Percentiles rank a stretch among this genome's conserved stretches.
Conservation (phyloP, 2,113 vertebrate species). For the Saimiri boliviensis region DNA sequence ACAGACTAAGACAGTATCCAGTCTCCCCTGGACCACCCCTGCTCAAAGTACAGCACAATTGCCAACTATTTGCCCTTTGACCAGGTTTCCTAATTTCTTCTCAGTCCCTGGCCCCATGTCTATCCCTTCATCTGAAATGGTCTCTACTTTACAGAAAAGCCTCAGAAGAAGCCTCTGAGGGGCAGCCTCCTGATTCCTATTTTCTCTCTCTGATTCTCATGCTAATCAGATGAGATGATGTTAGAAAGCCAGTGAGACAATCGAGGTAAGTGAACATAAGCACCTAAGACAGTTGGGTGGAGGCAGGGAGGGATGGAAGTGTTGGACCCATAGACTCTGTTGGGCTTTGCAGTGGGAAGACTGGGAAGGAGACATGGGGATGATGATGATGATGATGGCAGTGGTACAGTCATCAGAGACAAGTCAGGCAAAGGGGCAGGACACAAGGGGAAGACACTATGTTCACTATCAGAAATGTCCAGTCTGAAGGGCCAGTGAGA, state of each 20-base stretch:
- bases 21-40: neutral
- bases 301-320: neutral
- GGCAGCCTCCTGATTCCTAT: neutral
- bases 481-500: neutral
- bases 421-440: neutral
- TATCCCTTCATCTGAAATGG: neutral
- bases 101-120: neutral
- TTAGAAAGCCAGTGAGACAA: neutral
- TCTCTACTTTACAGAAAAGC: neutral
- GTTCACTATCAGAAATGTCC: neutral
- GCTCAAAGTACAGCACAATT: neutral
- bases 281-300: neutral
- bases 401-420: neutral
- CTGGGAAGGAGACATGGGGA: neutral
- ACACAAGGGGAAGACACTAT: neutral
- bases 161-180: neutral
- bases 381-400: neutral
- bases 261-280: neutral
- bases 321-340: too few species aligned
- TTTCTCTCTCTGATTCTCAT: too few species aligned
- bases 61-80: too few species aligned
- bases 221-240: neutral
- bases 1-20: neutral
- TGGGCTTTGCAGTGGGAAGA: neutral
- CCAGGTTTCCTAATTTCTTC: neutral